Evolutionary conservation across 1,140 invertebrate species (phyloP), one percentile per base, ranked within the genome.

Genomic region (Tribolium madens): DNA sequence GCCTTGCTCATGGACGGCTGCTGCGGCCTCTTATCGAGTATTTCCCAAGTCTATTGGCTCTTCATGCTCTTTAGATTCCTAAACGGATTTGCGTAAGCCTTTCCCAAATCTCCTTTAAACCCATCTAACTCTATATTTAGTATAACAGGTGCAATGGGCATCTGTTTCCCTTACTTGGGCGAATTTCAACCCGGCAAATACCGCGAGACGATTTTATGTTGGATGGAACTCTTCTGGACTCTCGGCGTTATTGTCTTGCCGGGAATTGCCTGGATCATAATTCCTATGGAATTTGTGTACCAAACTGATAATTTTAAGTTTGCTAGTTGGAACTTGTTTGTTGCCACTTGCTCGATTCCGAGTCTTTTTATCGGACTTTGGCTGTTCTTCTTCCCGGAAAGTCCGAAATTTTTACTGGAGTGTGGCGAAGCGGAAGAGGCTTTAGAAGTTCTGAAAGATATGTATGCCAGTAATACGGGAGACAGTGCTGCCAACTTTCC

Each of bases 51-150:
- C 33, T 93, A 93, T 81, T 90, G 91, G 83, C 80, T 95, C 1
- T 95, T 96, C 84, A 86, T 95, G 84, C 84, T 92, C 4, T 91
- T 94, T 72, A 87, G 94, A 83, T 94, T 96, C 80, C 87, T 95
- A 83, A 95, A 94, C 86, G 94, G 95, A 80, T 94, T 96, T 82
- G 93, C 93, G 94, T 96, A 88, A 93, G 92, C 91, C 76, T 17
- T 21, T n/a, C n/a, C 5, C 36, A 57, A 26, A 10, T 10, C 1
- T 48, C 5, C 50, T 12, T 26, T 36, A 36, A 53, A 13, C 15
- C n/a, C 7, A 42, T 42, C 1, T 42, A 13, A 50, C 48, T 0
- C 21, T 18, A 46, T 5, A 71, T 18, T 47, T 69, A 94, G 92
- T 4, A 88, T 93, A 60, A 92, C 92, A n/a, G 92, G 92, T 52